Evolutionary conservation across 1,140 invertebrate genomes (phyloP).

Genomic region (Drosophila lowei): DNA sequence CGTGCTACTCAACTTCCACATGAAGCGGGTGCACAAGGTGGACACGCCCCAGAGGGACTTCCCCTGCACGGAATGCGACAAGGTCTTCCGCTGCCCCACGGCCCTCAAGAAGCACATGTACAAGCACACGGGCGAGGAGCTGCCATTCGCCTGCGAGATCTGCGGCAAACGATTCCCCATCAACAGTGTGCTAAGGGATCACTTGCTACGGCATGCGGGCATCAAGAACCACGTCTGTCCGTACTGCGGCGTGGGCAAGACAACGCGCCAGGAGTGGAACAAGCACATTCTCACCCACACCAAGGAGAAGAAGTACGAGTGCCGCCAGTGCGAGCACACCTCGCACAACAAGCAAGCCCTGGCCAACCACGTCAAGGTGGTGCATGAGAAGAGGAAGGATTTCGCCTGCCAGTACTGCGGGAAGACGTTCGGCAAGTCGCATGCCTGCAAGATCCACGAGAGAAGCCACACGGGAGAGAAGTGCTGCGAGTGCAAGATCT

Average conservation of each 20-base stretch:
- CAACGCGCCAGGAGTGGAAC: slow-evolving; percentile 77
- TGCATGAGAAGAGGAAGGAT: slow-evolving; percentile 79
- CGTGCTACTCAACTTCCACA: slow-evolving; percentile 73
- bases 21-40: slow-evolving; percentile 77
- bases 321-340: slow-evolving; percentile 73
- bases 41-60: slow-evolving; percentile 57
- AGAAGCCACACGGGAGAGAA: slow-evolving; percentile 84
- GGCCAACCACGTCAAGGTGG: slow-evolving; percentile 73
- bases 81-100: slow-evolving; percentile 79
- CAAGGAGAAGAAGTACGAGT: slow-evolving; percentile 76
- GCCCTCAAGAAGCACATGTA: slow-evolving; percentile 84
- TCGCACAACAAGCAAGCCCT: slow-evolving; percentile 76
- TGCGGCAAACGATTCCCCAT: slow-evolving; percentile 83
- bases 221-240: slow-evolving; percentile 80
- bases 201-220: slow-evolving; percentile 76
- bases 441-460: slow-evolving; percentile 80
- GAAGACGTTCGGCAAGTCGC: slow-evolving; percentile 77
- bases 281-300: slow-evolving; percentile 79
- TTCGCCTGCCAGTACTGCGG: slow-evolving; percentile 79
- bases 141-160: slow-evolving; percentile 85
- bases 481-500: slow-evolving; percentile 77
- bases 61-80: slow-evolving; percentile 76
- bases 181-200: slow-evolving; percentile 72
- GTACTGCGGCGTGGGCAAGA: slow-evolving; percentile 78
- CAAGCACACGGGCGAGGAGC: slow-evolving; percentile 85